Conservation (phyloP, 1,140 invertebrate species). For the Drosophila busckii region DNA sequence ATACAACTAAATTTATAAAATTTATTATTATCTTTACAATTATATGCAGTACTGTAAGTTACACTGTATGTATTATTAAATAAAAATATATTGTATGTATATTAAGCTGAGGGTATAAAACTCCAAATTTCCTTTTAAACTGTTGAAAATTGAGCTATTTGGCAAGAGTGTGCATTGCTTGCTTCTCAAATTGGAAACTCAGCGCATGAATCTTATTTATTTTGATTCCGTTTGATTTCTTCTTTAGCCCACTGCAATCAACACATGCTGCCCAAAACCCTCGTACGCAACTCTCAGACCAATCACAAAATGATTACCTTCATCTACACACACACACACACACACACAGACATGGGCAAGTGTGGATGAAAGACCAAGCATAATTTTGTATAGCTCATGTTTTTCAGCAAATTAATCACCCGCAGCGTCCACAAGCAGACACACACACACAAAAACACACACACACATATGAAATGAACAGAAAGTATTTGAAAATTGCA, state of each 20-base stretch:
- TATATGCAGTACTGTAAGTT: no score
- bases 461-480: conserved; percentile 4
- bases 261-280: conserved; percentile 9
- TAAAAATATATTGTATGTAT: no score
- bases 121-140: no score
- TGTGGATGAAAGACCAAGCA: conserved; percentile 7
- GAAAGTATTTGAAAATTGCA: conserved; percentile 22
- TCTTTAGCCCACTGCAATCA: conserved; percentile 11
- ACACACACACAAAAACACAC: background rate
- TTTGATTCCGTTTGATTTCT: background rate
- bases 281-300: conserved; percentile 1
- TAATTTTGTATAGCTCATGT: conserved; percentile 28
- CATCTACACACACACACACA: conserved; percentile 23
- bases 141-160: no score
- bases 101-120: no score
- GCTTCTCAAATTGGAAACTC: no score
- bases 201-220: background rate
- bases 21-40: no score
- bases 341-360: no score
- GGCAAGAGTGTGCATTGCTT: no score
- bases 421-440: conserved; percentile 43
- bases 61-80: no score
- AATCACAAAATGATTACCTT: conserved; percentile 45
- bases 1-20: no score
- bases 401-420: conserved; percentile 67